These are phyloP conservation scores for Tylochromis polylepis DNA, from an alignment of 2,113 vertebrate genomes.

Conservation along the genomic window DNA sequence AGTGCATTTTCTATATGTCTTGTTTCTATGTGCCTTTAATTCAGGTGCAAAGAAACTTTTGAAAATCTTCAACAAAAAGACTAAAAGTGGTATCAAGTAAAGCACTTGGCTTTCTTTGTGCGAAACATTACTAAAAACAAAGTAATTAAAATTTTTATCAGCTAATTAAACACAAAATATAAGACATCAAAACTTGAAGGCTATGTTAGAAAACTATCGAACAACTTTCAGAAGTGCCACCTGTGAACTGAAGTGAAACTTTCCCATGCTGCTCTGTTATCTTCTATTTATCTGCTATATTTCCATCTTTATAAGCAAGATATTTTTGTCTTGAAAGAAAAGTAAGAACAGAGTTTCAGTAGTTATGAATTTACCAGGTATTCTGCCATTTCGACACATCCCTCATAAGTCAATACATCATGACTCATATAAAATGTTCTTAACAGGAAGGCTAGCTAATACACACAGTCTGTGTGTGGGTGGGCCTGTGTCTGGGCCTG, in stretches of 20 bases:
- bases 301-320: neutral
- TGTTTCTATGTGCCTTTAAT: neutral
- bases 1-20: neutral
- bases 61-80: neutral
- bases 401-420: neutral
- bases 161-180: neutral
- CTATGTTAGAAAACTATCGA: neutral
- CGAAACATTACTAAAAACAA: neutral
- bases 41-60: neutral
- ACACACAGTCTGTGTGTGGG: neutral
- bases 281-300: neutral
- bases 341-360: neutral
- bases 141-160: neutral
- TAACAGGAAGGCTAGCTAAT: neutral
- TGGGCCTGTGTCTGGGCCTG: neutral
- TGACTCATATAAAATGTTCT: neutral
- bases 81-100: neutral
- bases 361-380: neutral
- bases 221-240: neutral
- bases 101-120: neutral
- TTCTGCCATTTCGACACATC: neutral
- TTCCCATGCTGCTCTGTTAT: neutral
- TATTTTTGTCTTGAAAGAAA: neutral
- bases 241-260: neutral
- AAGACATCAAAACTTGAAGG: neutral